Base-by-base conservation (phyloP, 2,888 invertebrate genomes). In the Cryptophagus acutangulus region DNA sequence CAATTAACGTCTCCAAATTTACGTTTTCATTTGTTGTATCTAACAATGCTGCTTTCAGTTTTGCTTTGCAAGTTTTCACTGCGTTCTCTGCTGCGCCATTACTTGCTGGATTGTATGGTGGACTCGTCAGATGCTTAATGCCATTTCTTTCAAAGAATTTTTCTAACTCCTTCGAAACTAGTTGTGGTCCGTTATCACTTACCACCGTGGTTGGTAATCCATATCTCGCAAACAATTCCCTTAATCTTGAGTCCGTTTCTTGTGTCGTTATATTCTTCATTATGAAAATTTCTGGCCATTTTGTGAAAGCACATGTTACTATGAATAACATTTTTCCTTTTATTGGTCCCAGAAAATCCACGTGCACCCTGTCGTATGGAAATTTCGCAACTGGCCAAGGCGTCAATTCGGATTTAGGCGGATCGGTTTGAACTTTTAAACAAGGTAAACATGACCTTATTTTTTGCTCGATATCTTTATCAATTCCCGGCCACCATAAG, bases 61-160 rank as follows among this genome's bases (percentile, higher is more conserved):
- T 26, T 12, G n/a, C 12, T 26, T 26, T 26, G n/a, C 26, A 41
- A 5, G 36, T 43, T 26, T 35, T 40, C 25, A 43, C 43, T 15
- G 34, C 30, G 14, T 29, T 24, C 40, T 46, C 43, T 6, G 46
- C 45, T 17, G 24, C 33, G 26, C 42, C 41, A 18, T 45, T 45
- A 12, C 31, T 17, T 29, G 28, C n/a, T 14, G 33, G 34, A 29
- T 46, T 28, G 8, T 29, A 37, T 26, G 43, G 41, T 25, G 41
- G 26, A 10, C 26, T 36, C 15, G 41, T 39, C 3, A 36, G 20
- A 20, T 45, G 41, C n/a, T 17, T 31, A 17, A 43, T 33, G 9
- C 38, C 38, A 13, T 42, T 38, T 20, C 12, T 29, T 14, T 30
- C 30, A 2, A 34, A 38, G 30, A 45, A 45, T 5, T 34, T 3